Percentiles rank a stretch among this genome's conserved stretches.
Conservation (phyloP, 2,797 vertebrate species). For the Mormyrops boulengeri region DNA sequence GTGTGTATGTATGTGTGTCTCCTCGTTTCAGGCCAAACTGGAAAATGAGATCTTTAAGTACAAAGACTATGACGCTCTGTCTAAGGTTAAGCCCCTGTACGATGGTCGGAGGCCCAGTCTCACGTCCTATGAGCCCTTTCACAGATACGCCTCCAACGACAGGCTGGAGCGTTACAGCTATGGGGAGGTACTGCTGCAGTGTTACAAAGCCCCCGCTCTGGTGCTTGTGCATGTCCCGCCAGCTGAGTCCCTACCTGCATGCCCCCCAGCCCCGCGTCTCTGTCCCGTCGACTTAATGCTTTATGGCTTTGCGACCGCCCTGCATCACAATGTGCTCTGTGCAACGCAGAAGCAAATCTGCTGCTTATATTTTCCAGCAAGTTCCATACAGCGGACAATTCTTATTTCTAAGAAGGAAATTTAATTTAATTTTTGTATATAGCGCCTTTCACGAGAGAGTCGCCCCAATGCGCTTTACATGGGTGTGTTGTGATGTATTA, state of each 20-base stretch:
- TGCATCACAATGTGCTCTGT: not conserved
- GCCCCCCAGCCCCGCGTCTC: not conserved
- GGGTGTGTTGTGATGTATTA: not conserved
- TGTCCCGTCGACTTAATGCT: not conserved
- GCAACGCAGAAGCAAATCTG: not conserved
- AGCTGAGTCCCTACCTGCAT: not conserved
- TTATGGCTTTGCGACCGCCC: not conserved
- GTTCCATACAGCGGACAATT: not conserved
- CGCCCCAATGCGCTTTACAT: not conserved
- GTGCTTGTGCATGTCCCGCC: not conserved
- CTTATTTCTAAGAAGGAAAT: not conserved
- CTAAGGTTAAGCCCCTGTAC: constrained; percentile 87
- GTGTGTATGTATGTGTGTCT: constrained; percentile 12
- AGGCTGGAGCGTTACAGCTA: constrained; percentile 83
- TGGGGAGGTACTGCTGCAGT: constrained; percentile 71
- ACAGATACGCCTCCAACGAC: constrained; percentile 81
- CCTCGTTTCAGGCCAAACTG: constrained; percentile 74
- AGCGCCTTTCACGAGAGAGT: not conserved
- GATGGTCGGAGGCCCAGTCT: constrained; percentile 85
- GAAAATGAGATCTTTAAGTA: constrained; percentile 83
- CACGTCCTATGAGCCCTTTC: constrained; percentile 88
- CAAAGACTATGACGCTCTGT: constrained; percentile 83
- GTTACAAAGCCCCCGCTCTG: constrained; percentile 17
- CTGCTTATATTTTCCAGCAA: not conserved
- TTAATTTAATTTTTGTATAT: not conserved